These are phyloP conservation scores for Merops nubicus DNA, from an alignment of 2,113 vertebrate genomes.

Conservation along the genomic window DNA sequence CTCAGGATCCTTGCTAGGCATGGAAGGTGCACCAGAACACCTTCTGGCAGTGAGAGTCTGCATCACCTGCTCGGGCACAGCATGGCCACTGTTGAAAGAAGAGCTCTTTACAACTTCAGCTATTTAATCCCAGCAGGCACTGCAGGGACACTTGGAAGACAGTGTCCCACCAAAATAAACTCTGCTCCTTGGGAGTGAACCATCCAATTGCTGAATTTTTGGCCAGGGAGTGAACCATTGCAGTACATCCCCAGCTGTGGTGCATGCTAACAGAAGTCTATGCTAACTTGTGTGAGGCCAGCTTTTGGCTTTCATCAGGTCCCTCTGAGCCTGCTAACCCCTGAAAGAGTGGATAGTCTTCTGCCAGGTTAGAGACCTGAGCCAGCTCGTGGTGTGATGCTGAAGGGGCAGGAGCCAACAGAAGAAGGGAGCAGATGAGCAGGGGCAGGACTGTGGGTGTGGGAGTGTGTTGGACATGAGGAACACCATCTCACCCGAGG, in stretches of 20 bases:
- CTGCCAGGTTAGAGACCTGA: not conserved
- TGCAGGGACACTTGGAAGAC: slow-evolving; percentile 6
- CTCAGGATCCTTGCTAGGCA: not conserved
- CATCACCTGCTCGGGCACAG: accelerated
- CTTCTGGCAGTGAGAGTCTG: not conserved
- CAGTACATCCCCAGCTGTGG: not conserved
- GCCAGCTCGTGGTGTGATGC: not conserved
- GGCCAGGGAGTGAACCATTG: not conserved
- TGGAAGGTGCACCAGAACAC: not conserved
- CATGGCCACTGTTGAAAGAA: not conserved
- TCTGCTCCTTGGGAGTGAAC: not conserved
- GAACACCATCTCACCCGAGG: not conserved
- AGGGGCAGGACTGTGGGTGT: not conserved
- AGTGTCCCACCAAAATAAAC: slow-evolving; percentile 42
- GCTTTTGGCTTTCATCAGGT: not conserved
- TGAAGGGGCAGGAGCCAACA: not conserved
- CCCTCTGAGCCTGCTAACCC: not conserved
- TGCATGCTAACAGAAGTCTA: not conserved
- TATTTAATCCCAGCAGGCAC: not conserved
- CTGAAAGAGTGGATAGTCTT: not conserved
- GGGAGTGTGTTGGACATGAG: not conserved
- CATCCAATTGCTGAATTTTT: not conserved
- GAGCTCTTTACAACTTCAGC: not conserved
- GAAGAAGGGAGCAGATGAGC: not conserved
- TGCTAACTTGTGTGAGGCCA: not conserved